These are phyloP conservation scores for Gracilinanus agilis DNA, from an alignment of 2,113 vertebrate species.

Conservation along the genomic window DNA sequence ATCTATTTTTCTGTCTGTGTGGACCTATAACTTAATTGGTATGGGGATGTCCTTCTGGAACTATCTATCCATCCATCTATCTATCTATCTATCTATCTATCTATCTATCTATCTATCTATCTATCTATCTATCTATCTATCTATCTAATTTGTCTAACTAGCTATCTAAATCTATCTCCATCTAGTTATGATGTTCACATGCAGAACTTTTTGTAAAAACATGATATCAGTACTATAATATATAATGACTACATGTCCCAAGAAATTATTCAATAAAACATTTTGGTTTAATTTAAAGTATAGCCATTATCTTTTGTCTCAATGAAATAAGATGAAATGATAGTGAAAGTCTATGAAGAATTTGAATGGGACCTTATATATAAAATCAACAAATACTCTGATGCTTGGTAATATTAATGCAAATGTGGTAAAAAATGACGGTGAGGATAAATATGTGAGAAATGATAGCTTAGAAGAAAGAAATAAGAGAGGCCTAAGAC, in stretches of 20 bases:
- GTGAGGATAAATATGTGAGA: not conserved
- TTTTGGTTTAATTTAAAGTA: slow-evolving; percentile 63
- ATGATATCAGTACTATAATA: not conserved
- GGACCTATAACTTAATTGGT: too few species aligned
- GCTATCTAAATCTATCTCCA: too few species aligned
- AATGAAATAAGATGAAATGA: not conserved
- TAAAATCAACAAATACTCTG: not conserved
- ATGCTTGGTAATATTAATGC: not conserved
- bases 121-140: too few species aligned
- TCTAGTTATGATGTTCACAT: not conserved
- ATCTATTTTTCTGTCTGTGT: not conserved
- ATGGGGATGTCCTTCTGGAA: too few species aligned
- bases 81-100: too few species aligned
- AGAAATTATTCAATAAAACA: slow-evolving; percentile 52
- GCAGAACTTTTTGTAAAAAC: not conserved
- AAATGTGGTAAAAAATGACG: not conserved
- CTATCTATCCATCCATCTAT: too few species aligned
- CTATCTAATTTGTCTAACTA: not conserved
- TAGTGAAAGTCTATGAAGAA: not conserved
- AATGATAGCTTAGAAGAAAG: not conserved
- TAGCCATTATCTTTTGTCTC: slow-evolving; percentile 44
- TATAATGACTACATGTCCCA: not conserved
- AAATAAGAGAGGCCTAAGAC: not conserved
- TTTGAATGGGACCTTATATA: not conserved
- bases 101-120: too few species aligned